Conservation (phyloP, 1,140 invertebrate genomes). For the Lordiphosa stackelbergi region DNA sequence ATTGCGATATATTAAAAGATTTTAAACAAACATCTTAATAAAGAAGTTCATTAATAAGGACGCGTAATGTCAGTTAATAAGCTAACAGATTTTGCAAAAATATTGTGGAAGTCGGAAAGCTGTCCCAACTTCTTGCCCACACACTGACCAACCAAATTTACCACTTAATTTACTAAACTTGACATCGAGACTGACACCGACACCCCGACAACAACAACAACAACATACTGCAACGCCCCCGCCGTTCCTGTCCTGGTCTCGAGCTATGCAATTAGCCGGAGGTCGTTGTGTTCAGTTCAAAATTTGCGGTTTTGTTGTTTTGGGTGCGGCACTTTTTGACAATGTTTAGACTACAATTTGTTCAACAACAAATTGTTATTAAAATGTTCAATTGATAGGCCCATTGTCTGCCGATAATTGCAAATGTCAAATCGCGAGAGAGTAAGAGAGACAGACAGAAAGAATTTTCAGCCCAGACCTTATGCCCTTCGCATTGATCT, state of each 20-base stretch:
- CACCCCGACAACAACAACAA: conserved; percentile 5
- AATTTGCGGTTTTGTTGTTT: conserved; percentile 46
- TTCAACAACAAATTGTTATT: conserved; percentile 60
- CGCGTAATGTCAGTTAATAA: no score
- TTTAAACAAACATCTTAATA: no score
- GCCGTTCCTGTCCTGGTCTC: conserved; percentile 13
- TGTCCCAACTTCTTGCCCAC: conserved; percentile 32
- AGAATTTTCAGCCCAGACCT: conserved; percentile 4
- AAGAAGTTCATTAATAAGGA: no score
- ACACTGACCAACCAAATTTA: conserved; percentile 22
- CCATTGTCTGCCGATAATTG: conserved; percentile 40
- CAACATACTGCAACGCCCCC: background rate
- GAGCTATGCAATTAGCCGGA: conserved; percentile 62
- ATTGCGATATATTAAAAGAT: no score
- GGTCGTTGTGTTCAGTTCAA: conserved; percentile 57
- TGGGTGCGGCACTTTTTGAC: conserved; percentile 50
- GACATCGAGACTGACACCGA: conserved; percentile 30
- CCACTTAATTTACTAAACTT: conserved; percentile 44
- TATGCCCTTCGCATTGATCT: conserved; percentile 11
- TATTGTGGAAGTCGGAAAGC: background rate
- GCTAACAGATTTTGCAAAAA: no score
- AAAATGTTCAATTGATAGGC: conserved; percentile 52
- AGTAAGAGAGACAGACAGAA: background rate
- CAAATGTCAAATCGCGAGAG: conserved; percentile 1
- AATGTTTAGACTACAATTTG: conserved; percentile 61